A percentile compares a stretch with the other conserved stretches of the same genome.
Conservation (phyloP, 2,113 vertebrate genomes). For the Brienomyrus brachyistius region DNA sequence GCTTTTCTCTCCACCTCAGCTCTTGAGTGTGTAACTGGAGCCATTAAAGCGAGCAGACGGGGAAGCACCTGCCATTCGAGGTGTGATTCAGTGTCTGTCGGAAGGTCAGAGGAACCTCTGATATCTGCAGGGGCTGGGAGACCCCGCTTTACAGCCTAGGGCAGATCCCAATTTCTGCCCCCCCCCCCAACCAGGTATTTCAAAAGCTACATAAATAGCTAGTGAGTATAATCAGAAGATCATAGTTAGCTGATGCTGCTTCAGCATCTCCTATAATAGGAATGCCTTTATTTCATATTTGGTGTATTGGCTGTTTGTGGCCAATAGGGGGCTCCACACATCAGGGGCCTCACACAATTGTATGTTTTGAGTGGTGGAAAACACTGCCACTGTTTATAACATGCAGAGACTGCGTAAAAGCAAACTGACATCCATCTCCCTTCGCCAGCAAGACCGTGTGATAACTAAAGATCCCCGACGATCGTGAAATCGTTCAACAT, state of each 20-base stretch:
- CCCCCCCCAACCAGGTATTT: background rate
- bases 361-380: background rate
- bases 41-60: background rate
- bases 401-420: background rate
- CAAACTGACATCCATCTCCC: background rate
- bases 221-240: background rate
- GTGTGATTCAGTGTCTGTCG: background rate
- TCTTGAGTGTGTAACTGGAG: slow-evolving; percentile 4
- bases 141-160: background rate
- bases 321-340: background rate
- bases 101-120: background rate
- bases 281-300: background rate
- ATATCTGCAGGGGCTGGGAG: background rate
- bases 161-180: background rate
- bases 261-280: background rate
- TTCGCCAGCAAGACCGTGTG: background rate
- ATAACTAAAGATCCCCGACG: background rate
- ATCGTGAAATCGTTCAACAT: background rate
- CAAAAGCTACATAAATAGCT: background rate
- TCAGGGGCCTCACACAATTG: background rate
- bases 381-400: background rate
- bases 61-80: background rate
- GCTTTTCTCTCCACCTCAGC: slow-evolving; percentile 8
- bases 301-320: background rate
- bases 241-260: background rate